Evolutionary conservation across 2,113 vertebrate genomes (phyloP).

Genomic region (Furnarius figulus): DNA sequence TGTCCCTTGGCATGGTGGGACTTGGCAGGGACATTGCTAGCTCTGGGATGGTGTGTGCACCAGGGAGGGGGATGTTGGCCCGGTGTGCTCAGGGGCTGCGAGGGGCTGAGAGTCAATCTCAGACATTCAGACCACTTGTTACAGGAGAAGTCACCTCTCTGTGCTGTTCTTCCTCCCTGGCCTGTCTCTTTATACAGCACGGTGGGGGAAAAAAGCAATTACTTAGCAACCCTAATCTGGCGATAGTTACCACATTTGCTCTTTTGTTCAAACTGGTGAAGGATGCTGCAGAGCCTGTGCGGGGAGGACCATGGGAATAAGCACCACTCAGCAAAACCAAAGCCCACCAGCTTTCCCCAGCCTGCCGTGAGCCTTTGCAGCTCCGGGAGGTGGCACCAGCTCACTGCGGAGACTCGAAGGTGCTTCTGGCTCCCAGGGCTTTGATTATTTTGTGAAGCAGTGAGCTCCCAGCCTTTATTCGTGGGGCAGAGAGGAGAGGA

Average conservation of each 20-base stretch:
- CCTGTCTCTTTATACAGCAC: neutral
- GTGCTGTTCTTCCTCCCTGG: rapidly evolving
- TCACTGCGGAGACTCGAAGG: neutral
- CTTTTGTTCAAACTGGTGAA: neutral
- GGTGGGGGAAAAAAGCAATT: no score
- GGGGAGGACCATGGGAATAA: neutral
- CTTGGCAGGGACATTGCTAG: rapidly evolving
- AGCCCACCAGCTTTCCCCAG: neutral
- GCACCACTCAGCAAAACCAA: neutral
- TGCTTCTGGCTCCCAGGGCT: neutral
- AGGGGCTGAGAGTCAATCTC: neutral
- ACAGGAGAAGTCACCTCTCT: rapidly evolving
- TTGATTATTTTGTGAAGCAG: neutral
- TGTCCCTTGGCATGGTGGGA: neutral
- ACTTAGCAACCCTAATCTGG: neutral
- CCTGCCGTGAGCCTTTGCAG: neutral
- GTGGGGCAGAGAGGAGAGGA: neutral
- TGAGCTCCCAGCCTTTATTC: neutral
- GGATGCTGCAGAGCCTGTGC: neutral
- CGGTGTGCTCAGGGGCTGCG: neutral
- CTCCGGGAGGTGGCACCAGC: conserved; percentile 49
- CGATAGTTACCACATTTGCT: neutral
- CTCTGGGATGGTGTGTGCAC: neutral
- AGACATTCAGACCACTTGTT: neutral
- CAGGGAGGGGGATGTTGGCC: neutral